phyloP scores from a whole-genome alignment of 2,797 vertebrate species.

The Syngnathus acus region DNA sequence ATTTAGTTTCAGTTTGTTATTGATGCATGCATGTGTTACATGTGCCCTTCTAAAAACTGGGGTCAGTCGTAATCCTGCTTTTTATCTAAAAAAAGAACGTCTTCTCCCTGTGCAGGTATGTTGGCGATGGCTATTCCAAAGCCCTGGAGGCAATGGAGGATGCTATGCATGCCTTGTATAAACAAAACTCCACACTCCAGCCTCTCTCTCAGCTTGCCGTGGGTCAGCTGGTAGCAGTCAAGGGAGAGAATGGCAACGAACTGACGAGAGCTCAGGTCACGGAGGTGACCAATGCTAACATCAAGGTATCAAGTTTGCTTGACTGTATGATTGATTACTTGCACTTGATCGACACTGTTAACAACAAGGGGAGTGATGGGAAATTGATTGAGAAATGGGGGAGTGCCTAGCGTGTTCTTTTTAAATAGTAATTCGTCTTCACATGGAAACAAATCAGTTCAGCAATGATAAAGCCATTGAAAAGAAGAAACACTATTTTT shows the following conservation, averaged over 20 bases:
- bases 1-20: no score
- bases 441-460: neutral
- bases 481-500: neutral
- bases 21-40: no score
- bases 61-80: neutral
- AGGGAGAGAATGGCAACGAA: conserved; percentile 76
- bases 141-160: conserved; percentile 87
- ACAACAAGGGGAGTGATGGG: no score
- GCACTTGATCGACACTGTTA: neutral
- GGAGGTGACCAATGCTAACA: conserved; percentile 53
- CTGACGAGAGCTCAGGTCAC: conserved; percentile 78
- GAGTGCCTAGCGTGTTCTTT: neutral
- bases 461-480: neutral
- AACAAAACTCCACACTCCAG: conserved; percentile 30
- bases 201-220: conserved; percentile 48
- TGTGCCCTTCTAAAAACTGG: no score
- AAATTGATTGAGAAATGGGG: neutral
- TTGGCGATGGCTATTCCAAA: conserved; percentile 84
- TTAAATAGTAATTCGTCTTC: neutral
- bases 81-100: neutral
- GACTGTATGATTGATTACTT: neutral
- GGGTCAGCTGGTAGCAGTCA: conserved; percentile 79
- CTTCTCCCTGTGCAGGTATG: conserved; percentile 67
- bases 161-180: conserved; percentile 79
- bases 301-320: conserved; percentile 71